Evolutionary conservation across 2,113 vertebrate genomes (phyloP).

Genomic region (Capreolus pygargus): DNA sequence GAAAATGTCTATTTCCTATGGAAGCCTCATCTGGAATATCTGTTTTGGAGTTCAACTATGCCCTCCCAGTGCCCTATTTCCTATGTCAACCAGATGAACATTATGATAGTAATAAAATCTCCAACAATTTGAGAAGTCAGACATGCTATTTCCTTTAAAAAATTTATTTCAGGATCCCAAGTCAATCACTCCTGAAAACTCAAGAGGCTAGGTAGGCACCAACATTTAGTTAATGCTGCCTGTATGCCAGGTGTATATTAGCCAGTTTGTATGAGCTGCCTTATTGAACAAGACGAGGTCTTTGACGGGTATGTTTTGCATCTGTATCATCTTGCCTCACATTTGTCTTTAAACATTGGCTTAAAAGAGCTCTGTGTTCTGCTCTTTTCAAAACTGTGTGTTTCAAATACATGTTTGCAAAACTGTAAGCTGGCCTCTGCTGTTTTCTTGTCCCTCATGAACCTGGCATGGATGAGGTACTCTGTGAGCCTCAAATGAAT

Average conservation of each 20-base stretch:
- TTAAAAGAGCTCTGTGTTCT: conserved; percentile 21
- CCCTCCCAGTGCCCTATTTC: neutral
- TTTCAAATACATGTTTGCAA: conserved; percentile 31
- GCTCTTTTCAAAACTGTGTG: conserved; percentile 46
- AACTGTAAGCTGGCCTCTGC: conserved; percentile 10
- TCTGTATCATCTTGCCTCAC: neutral
- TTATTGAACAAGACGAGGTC: conserved; percentile 43
- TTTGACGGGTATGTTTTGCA: neutral
- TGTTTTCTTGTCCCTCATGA: neutral
- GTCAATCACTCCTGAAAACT: neutral
- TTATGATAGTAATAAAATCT: neutral
- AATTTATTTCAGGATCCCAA: neutral
- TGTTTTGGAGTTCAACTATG: neutral
- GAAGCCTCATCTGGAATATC: neutral
- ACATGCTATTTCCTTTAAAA: neutral
- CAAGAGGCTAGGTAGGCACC: neutral
- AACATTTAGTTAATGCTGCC: neutral
- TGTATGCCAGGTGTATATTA: neutral
- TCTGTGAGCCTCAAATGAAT: conserved; percentile 31
- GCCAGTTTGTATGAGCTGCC: neutral
- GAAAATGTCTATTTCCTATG: neutral
- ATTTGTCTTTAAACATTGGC: conserved; percentile 28
- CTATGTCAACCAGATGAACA: neutral
- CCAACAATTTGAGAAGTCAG: neutral
- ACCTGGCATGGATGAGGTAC: neutral